Percentiles rank a stretch among this genome's conserved stretches.
Conservation (phyloP, 2,888 invertebrate species). For the Drosophila anomelani region DNA sequence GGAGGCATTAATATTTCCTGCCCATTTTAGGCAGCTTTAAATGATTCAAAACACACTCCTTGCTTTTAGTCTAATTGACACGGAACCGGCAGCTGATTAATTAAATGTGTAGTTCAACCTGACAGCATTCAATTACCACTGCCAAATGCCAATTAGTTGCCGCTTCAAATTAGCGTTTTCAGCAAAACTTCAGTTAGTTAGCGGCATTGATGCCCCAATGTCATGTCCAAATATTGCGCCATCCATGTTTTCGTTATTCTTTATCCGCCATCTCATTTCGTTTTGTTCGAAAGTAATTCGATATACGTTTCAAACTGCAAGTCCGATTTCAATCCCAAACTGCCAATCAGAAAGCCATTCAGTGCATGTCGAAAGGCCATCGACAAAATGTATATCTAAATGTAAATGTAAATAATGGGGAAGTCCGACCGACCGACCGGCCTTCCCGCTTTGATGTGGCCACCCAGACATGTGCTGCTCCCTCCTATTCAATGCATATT, state of each 20-base stretch:
- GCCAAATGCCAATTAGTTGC: slow-evolving; percentile 23
- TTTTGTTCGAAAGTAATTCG: slow-evolving; percentile 32
- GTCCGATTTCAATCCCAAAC: slow-evolving; percentile 33
- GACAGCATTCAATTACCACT: slow-evolving; percentile 35
- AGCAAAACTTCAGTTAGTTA: slow-evolving; percentile 18
- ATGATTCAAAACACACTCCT: background rate
- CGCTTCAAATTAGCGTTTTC: background rate
- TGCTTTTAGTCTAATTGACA: slow-evolving; percentile 6
- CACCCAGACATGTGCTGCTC: slow-evolving; percentile 18
- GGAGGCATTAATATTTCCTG: background rate
- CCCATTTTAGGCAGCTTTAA: background rate
- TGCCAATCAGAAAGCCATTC: slow-evolving; percentile 61
- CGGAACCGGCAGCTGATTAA: background rate
- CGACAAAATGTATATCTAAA: slow-evolving; percentile 54
- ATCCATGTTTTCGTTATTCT: slow-evolving; percentile 2
- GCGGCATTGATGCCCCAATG: slow-evolving; percentile 4
- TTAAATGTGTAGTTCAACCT: slow-evolving; percentile 10
- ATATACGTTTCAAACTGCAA: slow-evolving; percentile 28
- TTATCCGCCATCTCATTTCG: slow-evolving; percentile 10
- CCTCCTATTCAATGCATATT: slow-evolving; percentile 58
- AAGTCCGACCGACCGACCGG: background rate
- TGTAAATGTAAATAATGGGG: slow-evolving; percentile 55
- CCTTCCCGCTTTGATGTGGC: background rate
- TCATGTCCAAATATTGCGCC: background rate
- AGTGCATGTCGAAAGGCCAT: slow-evolving; percentile 62